Base-by-base conservation (phyloP, 2,113 vertebrate genomes). In the Labeo rohita region DNA sequence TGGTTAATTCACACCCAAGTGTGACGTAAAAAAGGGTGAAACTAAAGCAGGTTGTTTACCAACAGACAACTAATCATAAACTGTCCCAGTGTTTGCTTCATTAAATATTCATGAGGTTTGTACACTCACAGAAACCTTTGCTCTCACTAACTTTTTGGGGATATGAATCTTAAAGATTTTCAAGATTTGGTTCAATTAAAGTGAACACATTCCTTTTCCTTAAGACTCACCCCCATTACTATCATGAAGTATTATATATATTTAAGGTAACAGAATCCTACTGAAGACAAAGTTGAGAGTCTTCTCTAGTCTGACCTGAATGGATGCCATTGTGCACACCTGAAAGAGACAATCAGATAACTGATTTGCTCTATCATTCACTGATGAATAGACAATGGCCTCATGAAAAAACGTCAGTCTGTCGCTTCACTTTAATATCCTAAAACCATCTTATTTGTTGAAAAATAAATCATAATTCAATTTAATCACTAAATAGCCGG, bases 381-480 rank as follows among this genome's bases (percentile, higher is more conserved):
- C 50, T 52, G 61, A 80, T 59, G 72, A 54, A 21, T 66, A 83
- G 85, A 87, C 45, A 79, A 85, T 7, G 72, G 59, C 47, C 47
- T 59, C 10, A 49, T 78, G 49, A 65, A 84, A 34, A 68, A 73
- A 63, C 73, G 21, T 43, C 84, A 83, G 50, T 83, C 73, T 50
- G 54, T 54, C 47, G 13, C 43, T 72, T 61, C 59, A n/a, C 28
- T 66, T 36, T 85, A 83, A 87, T 85, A 87, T 87, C 88, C 78
- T 83, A 61, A 83, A 89, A 87, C 84, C 79, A 89, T 87, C 50
- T 87, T 83, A 79, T 84, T 85, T 83, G 74, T 75, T 83, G 83
- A 89, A 87, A 87, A 83, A 83, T 56, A 85, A 87, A 80, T 77
- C 76, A 87, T 85, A 81, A 77, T 89, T 85, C 39, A 47, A 36